These are phyloP conservation scores for Hypsibius dujardini DNA, from an alignment of 1,140 invertebrate genomes.

Conservation along the genomic window DNA sequence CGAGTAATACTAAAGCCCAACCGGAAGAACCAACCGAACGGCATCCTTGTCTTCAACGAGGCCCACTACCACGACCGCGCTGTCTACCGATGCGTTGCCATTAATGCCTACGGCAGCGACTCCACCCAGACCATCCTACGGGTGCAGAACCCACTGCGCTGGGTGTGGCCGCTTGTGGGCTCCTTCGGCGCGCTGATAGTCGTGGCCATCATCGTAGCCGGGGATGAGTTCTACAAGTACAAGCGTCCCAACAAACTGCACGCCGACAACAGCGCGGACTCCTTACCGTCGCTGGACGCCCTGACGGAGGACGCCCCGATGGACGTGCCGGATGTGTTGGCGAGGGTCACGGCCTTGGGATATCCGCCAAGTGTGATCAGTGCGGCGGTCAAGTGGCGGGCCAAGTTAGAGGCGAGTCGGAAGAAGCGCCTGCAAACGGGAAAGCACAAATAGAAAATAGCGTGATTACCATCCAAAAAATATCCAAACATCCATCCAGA, in stretches of 20 bases:
- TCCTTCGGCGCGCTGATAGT: neutral
- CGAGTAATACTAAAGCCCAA: too few relatives aligned
- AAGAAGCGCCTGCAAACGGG: too few relatives aligned
- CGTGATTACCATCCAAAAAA: too few relatives aligned
- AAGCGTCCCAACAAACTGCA: neutral
- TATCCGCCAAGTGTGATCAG: neutral
- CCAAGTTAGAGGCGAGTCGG: neutral
- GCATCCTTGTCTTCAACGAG: neutral
- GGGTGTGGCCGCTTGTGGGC: neutral
- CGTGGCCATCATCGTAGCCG: neutral
- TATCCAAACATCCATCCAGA: too few relatives aligned
- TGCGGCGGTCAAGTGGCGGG: constrained; percentile 13
- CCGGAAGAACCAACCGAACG: neutral
- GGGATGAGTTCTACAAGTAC: neutral
- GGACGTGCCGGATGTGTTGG: neutral
- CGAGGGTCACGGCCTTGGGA: neutral
- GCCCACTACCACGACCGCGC: neutral
- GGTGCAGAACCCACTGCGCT: neutral
- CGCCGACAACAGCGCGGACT: too few relatives aligned
- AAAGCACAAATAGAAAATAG: too few relatives aligned
- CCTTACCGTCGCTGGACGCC: too few relatives aligned
- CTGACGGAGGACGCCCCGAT: too few relatives aligned
- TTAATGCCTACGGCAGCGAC: neutral
- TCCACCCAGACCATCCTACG: neutral
- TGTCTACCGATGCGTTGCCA: neutral